Base-by-base conservation (phyloP, 2,888 invertebrate species). In the Volucella inanis region DNA sequence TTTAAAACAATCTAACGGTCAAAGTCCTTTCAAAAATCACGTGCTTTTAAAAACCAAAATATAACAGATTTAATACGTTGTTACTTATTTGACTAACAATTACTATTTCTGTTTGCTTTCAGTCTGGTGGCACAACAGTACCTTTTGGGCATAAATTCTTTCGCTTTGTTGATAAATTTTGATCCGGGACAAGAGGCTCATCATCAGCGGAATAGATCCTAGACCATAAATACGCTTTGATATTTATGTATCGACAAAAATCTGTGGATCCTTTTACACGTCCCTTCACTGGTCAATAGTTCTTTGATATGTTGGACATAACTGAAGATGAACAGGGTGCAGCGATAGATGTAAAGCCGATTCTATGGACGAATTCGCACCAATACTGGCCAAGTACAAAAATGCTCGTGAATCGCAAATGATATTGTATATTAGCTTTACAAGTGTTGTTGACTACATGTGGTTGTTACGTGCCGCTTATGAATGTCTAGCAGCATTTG, bases 121-220 rank as follows among this genome's bases (percentile, higher is more conserved):
- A 96, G 96, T 98, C 98, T 81, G 99, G 99, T 49, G 99, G 99
- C 71, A 99, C 99, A 4, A 98, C 97, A 45, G 97, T 99, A 6
- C 99, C 99, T 0, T 92, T 99, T 72, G 99, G 99, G 91, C 97
- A 98, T 91, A 97, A 98, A 91, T 98, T 99, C 0, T 99, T 99
- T 0, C 94, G 99, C 65, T 99, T 97, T 92, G 98, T 99, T 71
- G 99, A 99, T 92, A 99, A 99, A 93, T 99, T 99, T 92, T 99
- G 99, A 92, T 97, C 98, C 15, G 99, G 99, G 57, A 98, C 96
- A 0, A 94, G 99, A 87, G 99, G 99, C 22, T 95, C 99, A 0
- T 95, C 97, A 0, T 99, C 99, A 0, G 96, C 99, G 0, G 99
- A 99, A 94, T 97, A 98, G 91, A 99, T 99, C 93, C 93, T 99